Evolutionary conservation across 2,113 vertebrate species (phyloP).

Genomic region (Oncorhynchus nerka): DNA sequence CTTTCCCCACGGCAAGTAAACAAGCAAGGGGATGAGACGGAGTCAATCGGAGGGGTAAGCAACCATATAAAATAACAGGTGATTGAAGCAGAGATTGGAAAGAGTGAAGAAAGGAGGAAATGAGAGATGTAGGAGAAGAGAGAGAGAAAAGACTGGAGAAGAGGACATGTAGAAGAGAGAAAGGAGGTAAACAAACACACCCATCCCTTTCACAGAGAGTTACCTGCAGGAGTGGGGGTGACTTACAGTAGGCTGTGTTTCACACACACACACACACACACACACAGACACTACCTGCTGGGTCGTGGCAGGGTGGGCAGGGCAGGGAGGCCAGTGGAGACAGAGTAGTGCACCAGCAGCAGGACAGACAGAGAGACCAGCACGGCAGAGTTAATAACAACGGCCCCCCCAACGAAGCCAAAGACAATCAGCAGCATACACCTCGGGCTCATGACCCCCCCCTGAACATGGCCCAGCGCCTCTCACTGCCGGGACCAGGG

Average conservation of each 20-base stretch:
- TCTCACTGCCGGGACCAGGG: slow-evolving; percentile 51
- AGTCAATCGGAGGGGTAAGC: too few relatives aligned
- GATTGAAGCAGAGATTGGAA: not conserved
- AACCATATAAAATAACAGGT: too few relatives aligned
- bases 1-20: not conserved
- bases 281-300: slow-evolving; percentile 81
- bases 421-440: slow-evolving; percentile 99
- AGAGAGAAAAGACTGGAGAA: too few relatives aligned
- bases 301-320: slow-evolving; percentile 85
- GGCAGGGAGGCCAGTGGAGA: slow-evolving; percentile 82
- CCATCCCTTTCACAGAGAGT: too few relatives aligned
- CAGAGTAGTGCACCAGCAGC: slow-evolving; percentile 97
- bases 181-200: not conserved
- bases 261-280: slow-evolving; percentile 3
- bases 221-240: too few relatives aligned
- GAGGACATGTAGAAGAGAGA: too few relatives aligned
- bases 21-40: not conserved
- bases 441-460: slow-evolving; percentile 96
- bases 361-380: slow-evolving; percentile 96
- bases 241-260: too few relatives aligned
- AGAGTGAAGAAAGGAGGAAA: not conserved
- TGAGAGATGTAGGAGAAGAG: too few relatives aligned
- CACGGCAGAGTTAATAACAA: slow-evolving; percentile 98
- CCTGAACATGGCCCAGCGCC: slow-evolving; percentile 82
- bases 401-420: slow-evolving; percentile 98